phyloP scores from a whole-genome alignment of 2,113 vertebrate species.

The Haplochromis vanheusdeni region DNA sequence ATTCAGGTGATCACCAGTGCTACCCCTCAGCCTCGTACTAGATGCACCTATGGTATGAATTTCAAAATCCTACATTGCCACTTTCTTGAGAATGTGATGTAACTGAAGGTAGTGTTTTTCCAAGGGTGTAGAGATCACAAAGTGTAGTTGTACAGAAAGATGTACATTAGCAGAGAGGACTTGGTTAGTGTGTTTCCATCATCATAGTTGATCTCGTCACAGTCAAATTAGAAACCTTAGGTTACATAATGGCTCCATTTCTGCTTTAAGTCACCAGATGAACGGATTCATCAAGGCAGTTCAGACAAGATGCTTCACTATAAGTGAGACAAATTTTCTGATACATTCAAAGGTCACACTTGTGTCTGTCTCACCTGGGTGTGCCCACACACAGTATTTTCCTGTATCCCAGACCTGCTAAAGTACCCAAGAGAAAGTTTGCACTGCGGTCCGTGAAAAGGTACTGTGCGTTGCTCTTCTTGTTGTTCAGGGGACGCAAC shows the following conservation, averaged over 20 bases:
- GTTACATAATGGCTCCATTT: not conserved
- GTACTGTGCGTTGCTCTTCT: conserved; percentile 93
- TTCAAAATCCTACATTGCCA: not conserved
- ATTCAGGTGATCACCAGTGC: not conserved
- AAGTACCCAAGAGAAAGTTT: conserved; percentile 77
- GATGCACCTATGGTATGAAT: not conserved
- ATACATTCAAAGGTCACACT: not conserved
- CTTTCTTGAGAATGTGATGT: not conserved
- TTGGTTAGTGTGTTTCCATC: not conserved
- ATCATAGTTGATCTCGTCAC: not conserved
- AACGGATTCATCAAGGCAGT: not conserved
- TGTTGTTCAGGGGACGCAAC: conserved; percentile 83
- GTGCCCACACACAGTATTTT: conserved; percentile 88
- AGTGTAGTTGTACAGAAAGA: not conserved
- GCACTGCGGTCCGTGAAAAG: conserved; percentile 88
- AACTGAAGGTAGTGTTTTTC: not conserved
- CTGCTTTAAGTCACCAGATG: not conserved
- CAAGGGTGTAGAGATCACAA: not conserved
- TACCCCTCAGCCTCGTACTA: not conserved
- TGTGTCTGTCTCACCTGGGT: conserved; percentile 74
- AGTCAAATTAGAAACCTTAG: not conserved
- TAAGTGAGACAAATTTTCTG: not conserved
- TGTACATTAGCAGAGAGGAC: not conserved
- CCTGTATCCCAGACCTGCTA: conserved; percentile 75
- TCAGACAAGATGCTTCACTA: not conserved